Evolutionary conservation across 2,113 vertebrate species (phyloP).

Genomic region (Chlorodrepanis virens): DNA sequence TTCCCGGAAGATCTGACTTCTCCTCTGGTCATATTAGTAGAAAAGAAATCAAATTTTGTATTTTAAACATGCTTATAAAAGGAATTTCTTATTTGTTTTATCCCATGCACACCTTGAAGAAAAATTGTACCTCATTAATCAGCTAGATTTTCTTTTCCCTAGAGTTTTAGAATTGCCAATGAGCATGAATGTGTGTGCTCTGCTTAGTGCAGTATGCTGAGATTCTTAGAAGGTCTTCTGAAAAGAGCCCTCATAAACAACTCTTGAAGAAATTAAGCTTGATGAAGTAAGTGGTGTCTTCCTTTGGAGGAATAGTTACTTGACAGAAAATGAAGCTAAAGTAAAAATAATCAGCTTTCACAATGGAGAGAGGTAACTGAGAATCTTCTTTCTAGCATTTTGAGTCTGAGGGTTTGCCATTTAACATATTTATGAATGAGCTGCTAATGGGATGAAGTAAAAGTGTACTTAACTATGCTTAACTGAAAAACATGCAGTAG

Average conservation of each 20-base stretch:
- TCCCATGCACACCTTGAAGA: not conserved
- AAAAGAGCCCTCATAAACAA: constrained; percentile 6
- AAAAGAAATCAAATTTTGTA: not conserved
- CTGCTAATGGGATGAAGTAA: not conserved
- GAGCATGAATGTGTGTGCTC: not conserved
- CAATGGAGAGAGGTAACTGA: not conserved
- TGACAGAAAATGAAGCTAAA: not conserved
- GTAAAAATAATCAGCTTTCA: not conserved
- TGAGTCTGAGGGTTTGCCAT: not conserved
- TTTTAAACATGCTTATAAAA: not conserved
- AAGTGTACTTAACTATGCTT: not conserved
- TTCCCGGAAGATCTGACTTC: not conserved
- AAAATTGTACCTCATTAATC: not conserved
- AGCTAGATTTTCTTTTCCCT: not conserved
- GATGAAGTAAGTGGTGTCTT: constrained; percentile 32
- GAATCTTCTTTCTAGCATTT: not conserved
- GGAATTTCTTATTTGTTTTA: not conserved
- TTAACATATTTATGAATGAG: not conserved
- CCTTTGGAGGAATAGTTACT: not conserved
- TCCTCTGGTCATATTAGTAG: not conserved
- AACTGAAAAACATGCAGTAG: not conserved
- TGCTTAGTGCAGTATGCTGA: not conserved
- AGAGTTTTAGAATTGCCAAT: not conserved
- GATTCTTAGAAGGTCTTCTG: not conserved
- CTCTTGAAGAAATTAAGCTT: constrained; percentile 50